Base-by-base conservation (phyloP, 2,113 vertebrate species). In the Psilopsiagon aymara region DNA sequence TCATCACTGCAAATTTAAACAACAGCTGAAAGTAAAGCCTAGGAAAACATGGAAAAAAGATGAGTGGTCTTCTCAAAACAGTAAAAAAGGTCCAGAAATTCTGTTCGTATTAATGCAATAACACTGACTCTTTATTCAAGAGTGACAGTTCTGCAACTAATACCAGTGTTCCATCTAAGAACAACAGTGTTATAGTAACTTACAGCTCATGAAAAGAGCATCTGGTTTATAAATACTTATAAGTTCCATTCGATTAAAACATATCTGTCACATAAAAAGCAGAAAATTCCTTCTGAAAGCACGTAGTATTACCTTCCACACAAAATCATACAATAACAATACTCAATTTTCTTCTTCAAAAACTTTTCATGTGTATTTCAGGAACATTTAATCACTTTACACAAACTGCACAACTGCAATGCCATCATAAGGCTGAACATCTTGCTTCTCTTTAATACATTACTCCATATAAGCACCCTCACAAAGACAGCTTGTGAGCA, bases 371-470 rank as follows among this genome's bases (percentile, higher is more conserved):
- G 74, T 92, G 62, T 95, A 74, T 96, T 97, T 97, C 92, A 96
- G 96, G 97, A 82, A 92, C 31, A 89, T 85, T 96, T 89, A 97
- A 93, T 96, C 94, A 92, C 94, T 97, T 97, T 90, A 94, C 52
- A 47, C 95, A 95, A 97, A 97, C 74, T 68, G 88, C 83, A 95
- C 94, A 97, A 96, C 93, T 97, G 95, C 96, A 95, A 95, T 96
- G 86, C 90, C 94, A 94, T 97, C 94, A 96, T 94, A 97, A 97
- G 97, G 96, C 96, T 96, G 96, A 93, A 96, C 95, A 94, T 97
- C 94, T 95, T 97, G 84, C 90, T 82, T 95, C 96, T 95, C 97
- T 96, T 95, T 97, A 97, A 97, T 98, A 88, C 97, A 87, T 98
- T 96, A 97, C 95, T 97, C 94, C 88, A 82, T 92, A 92, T 97